Evolutionary conservation across 2,888 invertebrate species (phyloP).

Genomic region (Sinelater perroti): DNA sequence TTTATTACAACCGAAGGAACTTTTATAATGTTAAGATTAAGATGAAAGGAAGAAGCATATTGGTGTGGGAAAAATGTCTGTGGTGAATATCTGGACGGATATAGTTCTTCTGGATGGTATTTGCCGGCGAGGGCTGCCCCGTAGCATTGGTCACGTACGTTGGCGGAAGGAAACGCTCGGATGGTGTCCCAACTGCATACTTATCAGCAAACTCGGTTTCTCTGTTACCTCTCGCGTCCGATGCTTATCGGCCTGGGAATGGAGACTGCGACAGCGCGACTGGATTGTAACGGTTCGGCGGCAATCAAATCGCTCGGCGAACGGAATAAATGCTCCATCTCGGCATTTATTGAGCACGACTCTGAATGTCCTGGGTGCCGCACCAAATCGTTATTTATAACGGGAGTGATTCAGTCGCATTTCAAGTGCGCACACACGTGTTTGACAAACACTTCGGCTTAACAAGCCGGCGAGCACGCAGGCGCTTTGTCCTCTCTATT

Average conservation of each 20-base stretch:
- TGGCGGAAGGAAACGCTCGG: conserved; percentile 23
- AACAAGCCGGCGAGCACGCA: background rate
- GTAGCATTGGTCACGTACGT: conserved; percentile 25
- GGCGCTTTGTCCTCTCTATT: conserved; percentile 15
- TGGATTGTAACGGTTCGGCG: too few species aligned
- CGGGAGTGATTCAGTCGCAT: conserved; percentile 16
- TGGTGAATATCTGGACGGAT: too few species aligned
- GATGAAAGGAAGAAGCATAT: too few species aligned
- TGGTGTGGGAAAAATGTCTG: too few species aligned
- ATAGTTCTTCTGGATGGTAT: too few species aligned
- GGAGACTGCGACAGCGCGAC: too few species aligned
- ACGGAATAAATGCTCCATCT: too few species aligned
- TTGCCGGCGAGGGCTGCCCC: too few species aligned
- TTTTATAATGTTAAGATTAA: too few species aligned
- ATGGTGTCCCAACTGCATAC: conserved; percentile 18
- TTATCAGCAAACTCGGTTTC: background rate
- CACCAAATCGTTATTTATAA: conserved; percentile 20
- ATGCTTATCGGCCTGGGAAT: background rate
- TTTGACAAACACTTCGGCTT: conserved; percentile 7
- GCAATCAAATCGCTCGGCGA: too few species aligned
- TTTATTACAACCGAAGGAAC: too few species aligned
- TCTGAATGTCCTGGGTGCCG: background rate
- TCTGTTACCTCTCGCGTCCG: background rate
- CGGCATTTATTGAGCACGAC: conserved; percentile 6
- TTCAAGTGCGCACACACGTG: conserved; percentile 14